Conservation (phyloP, 1,140 invertebrate species). For the Mya arenaria region DNA sequence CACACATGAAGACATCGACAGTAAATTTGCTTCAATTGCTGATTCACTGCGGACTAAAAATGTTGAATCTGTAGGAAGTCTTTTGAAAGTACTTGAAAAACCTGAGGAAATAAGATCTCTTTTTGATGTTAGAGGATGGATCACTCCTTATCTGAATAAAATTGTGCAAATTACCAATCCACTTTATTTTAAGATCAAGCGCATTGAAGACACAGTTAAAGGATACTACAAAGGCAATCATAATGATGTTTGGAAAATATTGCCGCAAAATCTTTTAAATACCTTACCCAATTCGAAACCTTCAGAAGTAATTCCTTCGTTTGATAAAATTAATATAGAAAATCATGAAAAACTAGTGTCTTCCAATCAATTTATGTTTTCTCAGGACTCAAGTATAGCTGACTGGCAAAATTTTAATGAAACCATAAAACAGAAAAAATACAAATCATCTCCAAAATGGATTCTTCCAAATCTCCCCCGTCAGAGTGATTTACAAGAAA, state of each 20-base stretch:
- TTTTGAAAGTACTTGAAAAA: slow-evolving; percentile 8
- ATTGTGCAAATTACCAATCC: slow-evolving; percentile 28
- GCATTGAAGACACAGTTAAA: not conserved
- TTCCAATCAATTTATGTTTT: no score
- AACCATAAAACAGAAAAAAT: no score
- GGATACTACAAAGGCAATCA: slow-evolving; percentile 30
- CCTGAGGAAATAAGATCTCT: not conserved
- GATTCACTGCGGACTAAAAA: slow-evolving; percentile 42
- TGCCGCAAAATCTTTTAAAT: not conserved
- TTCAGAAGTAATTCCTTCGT: no score
- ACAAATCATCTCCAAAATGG: no score
- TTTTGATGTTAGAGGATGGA: slow-evolving; percentile 40
- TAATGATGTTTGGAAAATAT: not conserved
- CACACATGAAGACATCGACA: slow-evolving; percentile 60
- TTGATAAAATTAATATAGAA: no score
- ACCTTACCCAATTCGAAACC: not conserved
- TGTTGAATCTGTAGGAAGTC: slow-evolving; percentile 28
- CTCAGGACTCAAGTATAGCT: no score
- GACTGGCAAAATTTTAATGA: no score
- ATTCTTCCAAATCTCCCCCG: no score
- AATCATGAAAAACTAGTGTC: no score
- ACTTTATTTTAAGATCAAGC: slow-evolving; percentile 32
- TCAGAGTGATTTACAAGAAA: no score
- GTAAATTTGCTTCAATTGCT: slow-evolving; percentile 41
- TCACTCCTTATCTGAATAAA: not conserved